Conservation (phyloP, 64 coral and sea anemone genomes). For the Montipora capricornis region DNA sequence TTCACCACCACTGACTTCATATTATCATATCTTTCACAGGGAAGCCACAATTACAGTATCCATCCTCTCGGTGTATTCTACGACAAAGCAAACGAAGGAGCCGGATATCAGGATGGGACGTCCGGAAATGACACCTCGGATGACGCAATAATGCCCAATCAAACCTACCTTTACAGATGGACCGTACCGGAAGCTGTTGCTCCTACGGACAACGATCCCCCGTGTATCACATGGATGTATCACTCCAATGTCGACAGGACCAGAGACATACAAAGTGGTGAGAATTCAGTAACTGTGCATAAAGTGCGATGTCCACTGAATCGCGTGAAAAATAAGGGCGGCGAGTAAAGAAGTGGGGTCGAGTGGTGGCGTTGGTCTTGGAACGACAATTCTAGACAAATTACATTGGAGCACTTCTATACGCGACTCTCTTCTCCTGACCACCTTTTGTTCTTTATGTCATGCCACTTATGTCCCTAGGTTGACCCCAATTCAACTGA, state of each 20-base stretch:
- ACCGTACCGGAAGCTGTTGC: constrained; percentile 78
- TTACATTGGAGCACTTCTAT: too few relatives aligned
- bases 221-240: constrained; percentile 87
- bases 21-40: constrained; percentile 32
- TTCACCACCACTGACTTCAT: background rate
- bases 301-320: background rate
- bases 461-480: background rate
- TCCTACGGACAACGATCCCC: constrained; percentile 70
- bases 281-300: background rate
- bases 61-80: constrained; percentile 88
- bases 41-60: constrained; percentile 86
- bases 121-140: constrained; percentile 76
- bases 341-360: too few relatives aligned
- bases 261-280: constrained; percentile 90
- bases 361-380: too few relatives aligned
- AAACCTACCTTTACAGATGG: constrained; percentile 77
- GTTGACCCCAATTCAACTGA: too few relatives aligned
- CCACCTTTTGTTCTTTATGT: background rate
- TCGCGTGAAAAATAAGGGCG: too few relatives aligned
- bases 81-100: constrained; percentile 90
- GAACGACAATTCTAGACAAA: too few relatives aligned
- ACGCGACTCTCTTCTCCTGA: too few relatives aligned
- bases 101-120: constrained; percentile 74
- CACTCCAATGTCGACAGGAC: constrained; percentile 69
- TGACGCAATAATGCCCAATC: constrained; percentile 71